phyloP scores from a whole-genome alignment of 1,140 invertebrate species.

The Prorops nasuta region DNA sequence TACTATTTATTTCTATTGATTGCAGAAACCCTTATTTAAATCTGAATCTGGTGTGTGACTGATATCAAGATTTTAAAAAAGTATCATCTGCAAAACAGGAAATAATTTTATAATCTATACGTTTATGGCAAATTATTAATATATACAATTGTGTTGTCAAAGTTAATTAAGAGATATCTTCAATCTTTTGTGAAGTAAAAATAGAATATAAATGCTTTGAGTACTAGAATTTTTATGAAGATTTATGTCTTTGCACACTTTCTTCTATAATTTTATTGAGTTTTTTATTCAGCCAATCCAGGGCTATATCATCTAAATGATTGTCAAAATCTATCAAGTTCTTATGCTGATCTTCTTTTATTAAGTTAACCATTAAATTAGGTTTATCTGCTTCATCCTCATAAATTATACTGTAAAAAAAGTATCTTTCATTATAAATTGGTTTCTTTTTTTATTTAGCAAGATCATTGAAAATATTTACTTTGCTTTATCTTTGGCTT shows the following conservation, averaged over 20 bases:
- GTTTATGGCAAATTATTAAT: too few species aligned
- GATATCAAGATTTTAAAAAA: too few species aligned
- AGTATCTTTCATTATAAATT: neutral
- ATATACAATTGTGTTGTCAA: too few species aligned
- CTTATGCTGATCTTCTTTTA: conserved; percentile 68
- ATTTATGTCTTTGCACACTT: too few species aligned
- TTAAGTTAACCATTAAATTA: conserved; percentile 65
- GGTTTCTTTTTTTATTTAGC: too few species aligned
- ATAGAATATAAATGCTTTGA: too few species aligned
- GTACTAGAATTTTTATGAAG: too few species aligned
- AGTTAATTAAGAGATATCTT: too few species aligned
- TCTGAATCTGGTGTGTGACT: too few species aligned
- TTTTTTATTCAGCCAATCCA: conserved; percentile 78
- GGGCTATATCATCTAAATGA: conserved; percentile 79
- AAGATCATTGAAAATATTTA: conserved; percentile 26
- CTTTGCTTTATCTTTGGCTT: conserved; percentile 56
- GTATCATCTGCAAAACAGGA: too few species aligned
- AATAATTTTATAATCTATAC: too few species aligned
- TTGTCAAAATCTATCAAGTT: conserved; percentile 87
- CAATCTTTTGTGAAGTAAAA: too few species aligned
- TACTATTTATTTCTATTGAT: neutral
- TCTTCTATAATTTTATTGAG: conserved; percentile 63
- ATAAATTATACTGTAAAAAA: conserved; percentile 41
- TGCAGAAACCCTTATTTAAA: conserved; percentile 12
- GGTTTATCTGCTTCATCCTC: conserved; percentile 57